phyloP scores from a whole-genome alignment of 2,888 invertebrate genomes.

The Phortica magna region DNA sequence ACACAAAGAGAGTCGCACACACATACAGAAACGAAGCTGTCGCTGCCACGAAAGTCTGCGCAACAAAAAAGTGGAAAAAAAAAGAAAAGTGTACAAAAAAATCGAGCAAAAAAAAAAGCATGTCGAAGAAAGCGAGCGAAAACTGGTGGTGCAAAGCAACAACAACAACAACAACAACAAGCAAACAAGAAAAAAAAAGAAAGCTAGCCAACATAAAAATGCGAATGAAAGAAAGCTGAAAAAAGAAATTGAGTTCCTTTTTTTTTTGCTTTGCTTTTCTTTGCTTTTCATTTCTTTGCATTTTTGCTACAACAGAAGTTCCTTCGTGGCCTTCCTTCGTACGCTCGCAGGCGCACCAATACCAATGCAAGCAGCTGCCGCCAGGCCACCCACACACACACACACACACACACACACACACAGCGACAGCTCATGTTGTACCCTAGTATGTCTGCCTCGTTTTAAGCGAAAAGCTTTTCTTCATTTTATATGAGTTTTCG shows the following conservation, averaged over 20 bases:
- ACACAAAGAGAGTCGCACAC: conserved; percentile 35
- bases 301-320: not conserved
- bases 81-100: not conserved
- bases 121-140: conserved; percentile 37
- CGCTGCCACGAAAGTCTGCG: not conserved
- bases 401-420: conserved; percentile 38
- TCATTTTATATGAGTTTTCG: conserved; percentile 54
- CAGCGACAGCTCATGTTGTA: conserved; percentile 9
- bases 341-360: conserved; percentile 60
- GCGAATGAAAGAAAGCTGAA: conserved; percentile 27
- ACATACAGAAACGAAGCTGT: conserved; percentile 34
- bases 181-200: conserved; percentile 46
- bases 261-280: not conserved
- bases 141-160: conserved; percentile 43
- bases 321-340: not conserved
- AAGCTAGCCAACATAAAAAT: conserved; percentile 34
- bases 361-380: conserved; percentile 69
- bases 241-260: not conserved
- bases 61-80: conserved; percentile 18
- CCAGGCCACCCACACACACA: conserved; percentile 29
- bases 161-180: conserved; percentile 50
- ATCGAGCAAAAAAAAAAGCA: conserved; percentile 35
- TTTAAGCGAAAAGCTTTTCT: conserved; percentile 59
- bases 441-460: conserved; percentile 23
- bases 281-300: too few species aligned